These are phyloP conservation scores for Acropora tenuis DNA, from an alignment of 64 coral and sea anemone species.

Conservation along the genomic window DNA sequence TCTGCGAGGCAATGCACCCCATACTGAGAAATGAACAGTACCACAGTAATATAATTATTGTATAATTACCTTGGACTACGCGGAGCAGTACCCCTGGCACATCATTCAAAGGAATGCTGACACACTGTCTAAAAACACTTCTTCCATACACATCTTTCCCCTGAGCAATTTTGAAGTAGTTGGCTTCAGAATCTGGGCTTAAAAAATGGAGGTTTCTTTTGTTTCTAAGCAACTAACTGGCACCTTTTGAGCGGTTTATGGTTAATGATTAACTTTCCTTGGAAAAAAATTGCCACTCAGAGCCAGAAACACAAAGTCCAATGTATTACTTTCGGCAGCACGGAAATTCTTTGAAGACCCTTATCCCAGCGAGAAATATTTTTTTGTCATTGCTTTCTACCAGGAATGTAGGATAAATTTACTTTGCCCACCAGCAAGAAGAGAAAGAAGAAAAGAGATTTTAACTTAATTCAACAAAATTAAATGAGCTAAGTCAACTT, in stretches of 20 bases:
- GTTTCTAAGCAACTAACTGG: neutral
- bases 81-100: neutral
- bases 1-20: no score
- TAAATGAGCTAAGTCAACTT: neutral
- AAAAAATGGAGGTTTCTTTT: neutral
- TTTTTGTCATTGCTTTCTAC: neutral
- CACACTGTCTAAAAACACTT: neutral
- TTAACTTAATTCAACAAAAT: constrained; percentile 4
- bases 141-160: constrained; percentile 1
- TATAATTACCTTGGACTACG: constrained; percentile 11
- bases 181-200: neutral
- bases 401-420: no score
- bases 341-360: neutral
- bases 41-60: neutral
- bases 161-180: neutral
- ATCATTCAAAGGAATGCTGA: neutral
- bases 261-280: neutral
- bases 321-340: neutral
- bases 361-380: neutral
- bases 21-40: no score
- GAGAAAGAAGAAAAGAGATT: neutral
- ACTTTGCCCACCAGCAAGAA: no score
- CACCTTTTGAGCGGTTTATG: neutral
- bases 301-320: neutral
- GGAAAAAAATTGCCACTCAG: neutral